Conservation (phyloP, 23 tunicate species). For the Ascidia mentula region DNA sequence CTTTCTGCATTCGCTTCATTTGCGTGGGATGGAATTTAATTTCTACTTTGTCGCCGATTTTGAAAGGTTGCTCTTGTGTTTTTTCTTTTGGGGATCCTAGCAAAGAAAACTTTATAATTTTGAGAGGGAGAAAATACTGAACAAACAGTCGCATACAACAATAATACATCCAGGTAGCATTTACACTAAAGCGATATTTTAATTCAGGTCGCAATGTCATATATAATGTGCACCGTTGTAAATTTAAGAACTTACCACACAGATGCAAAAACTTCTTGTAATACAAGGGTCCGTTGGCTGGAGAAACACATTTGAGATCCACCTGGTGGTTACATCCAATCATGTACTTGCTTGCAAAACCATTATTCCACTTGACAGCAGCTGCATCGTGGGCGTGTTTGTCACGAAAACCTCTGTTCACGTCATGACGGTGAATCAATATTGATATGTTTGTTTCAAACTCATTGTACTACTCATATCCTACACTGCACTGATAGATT, state of each 20-base stretch:
- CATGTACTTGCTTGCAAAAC: background rate
- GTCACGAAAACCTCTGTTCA: background rate
- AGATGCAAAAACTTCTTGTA: conserved; percentile 30
- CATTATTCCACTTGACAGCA: conserved; percentile 10
- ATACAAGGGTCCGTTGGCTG: conserved; percentile 26
- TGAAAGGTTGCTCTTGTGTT: background rate
- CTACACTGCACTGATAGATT: no score
- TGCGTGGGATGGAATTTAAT: conserved; percentile 3
- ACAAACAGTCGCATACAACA: no score
- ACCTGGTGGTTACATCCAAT: conserved; percentile 30
- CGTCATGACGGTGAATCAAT: no score
- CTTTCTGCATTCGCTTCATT: conserved; percentile 43
- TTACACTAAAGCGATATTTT: no score
- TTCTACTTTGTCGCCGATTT: conserved; percentile 22
- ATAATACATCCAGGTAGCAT: no score
- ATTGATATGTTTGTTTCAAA: no score
- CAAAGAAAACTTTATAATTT: no score
- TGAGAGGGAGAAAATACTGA: no score
- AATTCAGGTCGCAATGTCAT: no score
- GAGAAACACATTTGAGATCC: conserved; percentile 23
- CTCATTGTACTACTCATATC: no score
- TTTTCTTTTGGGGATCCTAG: background rate
- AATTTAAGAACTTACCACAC: conserved; percentile 34
- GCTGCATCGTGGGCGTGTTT: conserved; percentile 17
- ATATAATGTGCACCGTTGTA: no score